Evolutionary conservation across 2,888 invertebrate genomes (phyloP).

Genomic region (Pyrochroa serraticornis): DNA sequence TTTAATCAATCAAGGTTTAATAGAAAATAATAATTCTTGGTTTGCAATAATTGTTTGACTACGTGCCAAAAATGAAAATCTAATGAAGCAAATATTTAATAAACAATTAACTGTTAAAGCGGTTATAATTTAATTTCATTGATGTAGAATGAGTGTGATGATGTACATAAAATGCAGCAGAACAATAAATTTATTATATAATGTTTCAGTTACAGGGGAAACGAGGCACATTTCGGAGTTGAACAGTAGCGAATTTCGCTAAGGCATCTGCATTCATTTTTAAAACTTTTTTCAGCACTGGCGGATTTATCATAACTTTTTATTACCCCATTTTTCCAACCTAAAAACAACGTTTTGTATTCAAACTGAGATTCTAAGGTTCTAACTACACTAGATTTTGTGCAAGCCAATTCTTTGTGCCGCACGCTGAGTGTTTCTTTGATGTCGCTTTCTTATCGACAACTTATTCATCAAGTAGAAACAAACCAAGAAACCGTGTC

Average conservation of each 20-base stretch:
- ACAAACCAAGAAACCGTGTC: slow-evolving; percentile 5
- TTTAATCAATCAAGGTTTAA: too few relatives aligned
- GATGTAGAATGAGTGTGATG: too few relatives aligned
- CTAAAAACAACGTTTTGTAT: slow-evolving; percentile 15
- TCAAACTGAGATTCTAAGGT: slow-evolving; percentile 7
- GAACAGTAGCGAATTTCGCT: background rate
- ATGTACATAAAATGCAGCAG: too few relatives aligned
- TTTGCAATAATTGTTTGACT: too few relatives aligned
- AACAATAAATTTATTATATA: too few relatives aligned
- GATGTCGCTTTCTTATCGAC: background rate
- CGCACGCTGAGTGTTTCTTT: background rate
- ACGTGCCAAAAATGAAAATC: too few relatives aligned
- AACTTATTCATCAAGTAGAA: background rate
- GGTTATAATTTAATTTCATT: too few relatives aligned
- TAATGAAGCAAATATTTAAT: too few relatives aligned
- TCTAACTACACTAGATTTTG: slow-evolving; percentile 3
- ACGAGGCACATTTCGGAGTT: background rate
- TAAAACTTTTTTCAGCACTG: slow-evolving; percentile 15
- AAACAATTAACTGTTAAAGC: too few relatives aligned
- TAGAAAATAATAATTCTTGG: too few relatives aligned
- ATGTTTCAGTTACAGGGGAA: background rate
- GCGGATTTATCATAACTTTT: slow-evolving; percentile 18
- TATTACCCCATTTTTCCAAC: slow-evolving; percentile 14
- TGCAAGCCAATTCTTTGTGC: background rate
- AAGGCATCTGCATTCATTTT: background rate